Base-by-base conservation (phyloP, 2,888 invertebrate species). In the Ommatoiulus sabulosus region DNA sequence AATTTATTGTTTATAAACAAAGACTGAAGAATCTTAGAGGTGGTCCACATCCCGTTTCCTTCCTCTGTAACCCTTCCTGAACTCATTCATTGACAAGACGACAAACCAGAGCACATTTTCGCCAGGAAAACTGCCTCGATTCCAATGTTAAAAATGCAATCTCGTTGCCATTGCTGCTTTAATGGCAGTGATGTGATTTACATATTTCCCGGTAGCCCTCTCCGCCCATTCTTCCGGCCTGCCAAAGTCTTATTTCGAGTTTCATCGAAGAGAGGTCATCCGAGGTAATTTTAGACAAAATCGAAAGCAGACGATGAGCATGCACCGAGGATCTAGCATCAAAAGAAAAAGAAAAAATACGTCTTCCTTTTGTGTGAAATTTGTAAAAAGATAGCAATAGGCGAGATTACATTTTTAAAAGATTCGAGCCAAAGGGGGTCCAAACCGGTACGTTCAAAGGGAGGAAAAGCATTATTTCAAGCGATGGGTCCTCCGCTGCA, bases 1-100 rank as follows among this genome's bases (percentile, higher is more conserved):
- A 80, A 80, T 80, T 80, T 80, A 80, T 80, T 80, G 80, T 80
- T 35, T 80, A 35, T 80, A 80, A 80, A 80, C 80, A 80, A 80
- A 80, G 80, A 35, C 35, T 12, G 80, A 35, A 35, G 35, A 80
- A 35, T 80, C 80, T 80, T 80, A 80, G 24, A 24, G 80, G 80
- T 43, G 35, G 80, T 80, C 80, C 80, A 24, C 80, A 80, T 80
- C 35, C 35, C 35, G 80, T 35, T 80, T 80, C 80, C 80, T 80
- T 80, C 80, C 80, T 80, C 12, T 24, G 80, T 80, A 80, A 80
- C 80, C 80, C 24, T 80, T 80, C 35, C 80, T 80, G 80, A 80
- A 80, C 80, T 35, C 35, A 12, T 24, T 35, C 80, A 80, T 80
- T 35, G 80, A 12, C 80, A 43, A 80, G 80, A 35, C 80, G 80